Evolutionary conservation across 1,140 invertebrate genomes (phyloP).

Genomic region (Philopotamus ludificatus): DNA sequence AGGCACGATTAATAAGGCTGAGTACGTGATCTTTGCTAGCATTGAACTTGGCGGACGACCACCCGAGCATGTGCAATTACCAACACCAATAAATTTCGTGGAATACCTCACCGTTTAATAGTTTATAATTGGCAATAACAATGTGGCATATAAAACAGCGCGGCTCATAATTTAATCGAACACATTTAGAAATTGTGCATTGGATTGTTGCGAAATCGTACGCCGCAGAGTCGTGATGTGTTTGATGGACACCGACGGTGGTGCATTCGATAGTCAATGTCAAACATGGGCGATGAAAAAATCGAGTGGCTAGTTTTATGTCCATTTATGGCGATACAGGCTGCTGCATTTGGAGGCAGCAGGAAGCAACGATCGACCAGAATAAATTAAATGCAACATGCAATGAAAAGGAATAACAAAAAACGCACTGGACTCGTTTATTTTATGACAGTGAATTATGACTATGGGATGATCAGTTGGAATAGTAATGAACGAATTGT

Average conservation of each 20-base stretch:
- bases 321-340: constrained; percentile 19
- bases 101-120: no score
- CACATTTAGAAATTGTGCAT: no score
- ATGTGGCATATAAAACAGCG: no score
- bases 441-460: no score
- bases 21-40: constrained; percentile 1
- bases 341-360: constrained; percentile 20
- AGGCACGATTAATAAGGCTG: constrained; percentile 14
- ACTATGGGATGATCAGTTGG: no score
- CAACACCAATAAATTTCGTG: no score
- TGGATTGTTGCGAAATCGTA: not conserved
- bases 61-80: no score
- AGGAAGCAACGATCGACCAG: constrained; percentile 16
- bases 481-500: no score
- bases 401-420: constrained; percentile 11
- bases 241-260: not conserved
- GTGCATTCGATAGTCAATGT: constrained; percentile 23
- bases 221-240: no score
- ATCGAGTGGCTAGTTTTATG: constrained; percentile 1
- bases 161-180: no score
- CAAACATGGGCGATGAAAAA: constrained; percentile 12
- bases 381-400: constrained; percentile 8
- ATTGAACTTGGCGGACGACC: not conserved
- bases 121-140: no score
- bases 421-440: not conserved